Conservation (phyloP, 2,113 vertebrate species). For the Melanostigma gelatinosum region DNA sequence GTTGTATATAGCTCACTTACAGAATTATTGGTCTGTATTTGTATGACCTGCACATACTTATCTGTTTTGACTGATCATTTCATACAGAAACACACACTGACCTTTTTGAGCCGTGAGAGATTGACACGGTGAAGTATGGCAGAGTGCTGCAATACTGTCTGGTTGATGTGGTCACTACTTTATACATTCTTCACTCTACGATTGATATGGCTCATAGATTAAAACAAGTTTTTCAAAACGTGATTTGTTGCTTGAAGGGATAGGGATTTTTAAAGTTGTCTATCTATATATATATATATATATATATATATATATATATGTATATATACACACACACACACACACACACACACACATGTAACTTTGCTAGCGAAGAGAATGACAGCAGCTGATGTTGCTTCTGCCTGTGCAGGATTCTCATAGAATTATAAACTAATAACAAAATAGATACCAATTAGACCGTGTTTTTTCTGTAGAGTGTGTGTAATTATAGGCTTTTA, state of each 20-base stretch:
- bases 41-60: neutral
- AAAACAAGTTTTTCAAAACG: neutral
- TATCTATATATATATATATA: no score
- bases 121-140: neutral
- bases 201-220: slow-evolving; percentile 1
- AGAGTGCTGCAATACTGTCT: neutral
- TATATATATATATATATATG: no score
- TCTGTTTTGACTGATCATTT: neutral
- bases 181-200: neutral
- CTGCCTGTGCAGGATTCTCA: neutral
- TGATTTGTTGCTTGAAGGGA: neutral
- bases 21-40: neutral
- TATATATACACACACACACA: no score
- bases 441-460: neutral
- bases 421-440: neutral
- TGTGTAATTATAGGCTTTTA: neutral
- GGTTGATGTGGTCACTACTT: neutral
- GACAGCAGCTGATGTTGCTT: neutral
- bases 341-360: no score
- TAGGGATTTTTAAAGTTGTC: neutral
- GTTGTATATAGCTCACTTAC: neutral
- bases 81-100: neutral
- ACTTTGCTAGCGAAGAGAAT: neutral
- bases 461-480: neutral
- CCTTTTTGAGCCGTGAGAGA: neutral